Base-by-base conservation (phyloP, 2,888 invertebrate species). In the Leuctra nigra region DNA sequence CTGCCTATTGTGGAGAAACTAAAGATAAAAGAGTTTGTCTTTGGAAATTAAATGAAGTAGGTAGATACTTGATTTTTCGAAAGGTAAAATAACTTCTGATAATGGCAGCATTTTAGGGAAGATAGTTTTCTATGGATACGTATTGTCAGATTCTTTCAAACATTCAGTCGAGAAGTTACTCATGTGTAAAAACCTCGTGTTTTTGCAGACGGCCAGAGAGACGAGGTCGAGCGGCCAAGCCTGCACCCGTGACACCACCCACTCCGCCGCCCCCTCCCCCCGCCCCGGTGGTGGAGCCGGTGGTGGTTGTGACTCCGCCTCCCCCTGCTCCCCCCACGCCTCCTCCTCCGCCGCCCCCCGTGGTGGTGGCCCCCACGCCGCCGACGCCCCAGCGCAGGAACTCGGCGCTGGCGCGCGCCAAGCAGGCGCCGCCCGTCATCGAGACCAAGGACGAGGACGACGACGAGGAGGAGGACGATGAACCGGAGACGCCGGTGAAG, bases 171-270 rank as follows among this genome's bases (percentile, higher is more conserved):
- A n/a, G n/a, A n/a, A n/a, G n/a, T n/a, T n/a, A n/a, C n/a, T n/a
- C n/a, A n/a, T n/a, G n/a, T n/a, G n/a, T n/a, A n/a, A n/a, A n/a
- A n/a, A n/a, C n/a, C n/a, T n/a, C n/a, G n/a, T n/a, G 29, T 29
- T 29, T 20, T 54, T 68, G 64, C 23, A 44, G 44, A 55, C 71
- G 71, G 1, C 67, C 73, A 36, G 75, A 73, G 62, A 66, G 73
- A 60, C 69, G 74, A 62, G 70, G 74, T 52, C 68, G 76, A 60
- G 72, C 73, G 16, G 66, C 74, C 48, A 67, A 72, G 56, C 71
- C 71, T 52, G 71, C 72, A 41, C 52, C 47, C 16, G 6, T 23
- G 13, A 44, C 47, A 7, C 53, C 54, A 9, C 52, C 59, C 9
- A 54, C 57, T 14, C 52, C 59, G 11, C 59, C 54, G n/a, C 48